Evolutionary conservation across 2,113 vertebrate genomes (phyloP), one percentile per base, ranked within the genome.

Genomic region (Echinops telfairi): DNA sequence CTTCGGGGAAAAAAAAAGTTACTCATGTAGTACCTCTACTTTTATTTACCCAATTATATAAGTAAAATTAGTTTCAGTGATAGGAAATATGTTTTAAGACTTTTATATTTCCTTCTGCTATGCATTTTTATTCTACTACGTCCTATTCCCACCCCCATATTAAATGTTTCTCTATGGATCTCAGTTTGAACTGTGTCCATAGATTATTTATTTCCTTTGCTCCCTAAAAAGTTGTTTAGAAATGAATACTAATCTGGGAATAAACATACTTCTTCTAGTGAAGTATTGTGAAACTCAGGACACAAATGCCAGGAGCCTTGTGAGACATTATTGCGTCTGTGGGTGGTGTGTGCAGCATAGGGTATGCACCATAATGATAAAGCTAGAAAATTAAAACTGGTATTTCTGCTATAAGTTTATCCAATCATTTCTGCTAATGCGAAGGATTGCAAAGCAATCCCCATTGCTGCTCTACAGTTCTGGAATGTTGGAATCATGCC

Each of bases 401-500:
- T 60, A 57, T 77, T 94, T 93, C 82, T 73, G 2, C 87, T 47
- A 25, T 78, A 66, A 33, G 11, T 80, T 89, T 96, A n/a, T 94
- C 78, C 64, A 88, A 91, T 71, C 58, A 60, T 82, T 83, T 87
- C 62, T 96, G 40, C 87, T 94, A 91, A 71, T 89, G 82, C 1
- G 2, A 89, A 93, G 47, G 31, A 57, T 31, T 90, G 33, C 36
- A 86, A 40, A 86, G 58, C 78, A 93, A 89, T 94, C 91, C 84
- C 91, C 81, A 43, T 16, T 27, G 47, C 87, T 91, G 4, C 40
- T 87, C 23, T 58, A 76, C 85, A 78, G 81, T 91, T 77, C 40
- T 73, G 15, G 40, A 83, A 53, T n/a, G 47, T 95, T 94, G 92
- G 78, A 95, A 66, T 83, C 38, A 38, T 57, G 87, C 94, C 95